Conservation (phyloP, 2,113 vertebrate species). For the Oenanthe oenanthe region DNA sequence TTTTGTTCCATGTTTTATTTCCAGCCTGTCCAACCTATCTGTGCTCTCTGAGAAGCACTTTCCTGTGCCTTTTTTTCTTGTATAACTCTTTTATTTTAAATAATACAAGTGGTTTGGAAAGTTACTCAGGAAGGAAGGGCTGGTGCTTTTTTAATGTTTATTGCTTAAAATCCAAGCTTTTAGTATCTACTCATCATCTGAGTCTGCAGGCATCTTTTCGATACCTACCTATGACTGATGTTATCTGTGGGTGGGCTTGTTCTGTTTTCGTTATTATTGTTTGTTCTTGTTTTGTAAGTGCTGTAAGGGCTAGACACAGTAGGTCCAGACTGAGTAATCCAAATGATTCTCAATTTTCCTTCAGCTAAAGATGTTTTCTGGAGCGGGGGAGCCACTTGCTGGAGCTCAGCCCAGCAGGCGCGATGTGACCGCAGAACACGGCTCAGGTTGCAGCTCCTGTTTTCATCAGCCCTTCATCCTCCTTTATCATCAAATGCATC, state of each 20-base stretch:
- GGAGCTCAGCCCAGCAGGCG: background rate
- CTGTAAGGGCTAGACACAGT: background rate
- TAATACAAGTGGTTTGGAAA: background rate
- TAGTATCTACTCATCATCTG: background rate
- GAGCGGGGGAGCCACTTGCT: background rate
- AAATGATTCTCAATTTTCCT: background rate
- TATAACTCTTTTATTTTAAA: background rate
- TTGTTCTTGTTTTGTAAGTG: background rate
- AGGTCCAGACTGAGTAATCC: background rate
- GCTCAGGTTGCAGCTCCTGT: background rate
- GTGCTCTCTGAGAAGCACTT: background rate
- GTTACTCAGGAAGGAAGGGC: background rate
- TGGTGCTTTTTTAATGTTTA: background rate
- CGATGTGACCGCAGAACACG: accelerated
- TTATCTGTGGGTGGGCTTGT: background rate
- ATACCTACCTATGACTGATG: background rate
- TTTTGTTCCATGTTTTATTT: background rate
- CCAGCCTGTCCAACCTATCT: background rate
- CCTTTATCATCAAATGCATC: background rate
- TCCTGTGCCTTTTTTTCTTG: background rate
- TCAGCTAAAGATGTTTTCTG: background rate
- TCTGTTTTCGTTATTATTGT: background rate
- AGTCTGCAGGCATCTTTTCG: background rate
- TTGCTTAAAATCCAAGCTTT: background rate
- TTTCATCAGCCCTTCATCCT: background rate